These are phyloP conservation scores for Pterophyllum scalare DNA, from an alignment of 2,113 vertebrate genomes.

Conservation along the genomic window DNA sequence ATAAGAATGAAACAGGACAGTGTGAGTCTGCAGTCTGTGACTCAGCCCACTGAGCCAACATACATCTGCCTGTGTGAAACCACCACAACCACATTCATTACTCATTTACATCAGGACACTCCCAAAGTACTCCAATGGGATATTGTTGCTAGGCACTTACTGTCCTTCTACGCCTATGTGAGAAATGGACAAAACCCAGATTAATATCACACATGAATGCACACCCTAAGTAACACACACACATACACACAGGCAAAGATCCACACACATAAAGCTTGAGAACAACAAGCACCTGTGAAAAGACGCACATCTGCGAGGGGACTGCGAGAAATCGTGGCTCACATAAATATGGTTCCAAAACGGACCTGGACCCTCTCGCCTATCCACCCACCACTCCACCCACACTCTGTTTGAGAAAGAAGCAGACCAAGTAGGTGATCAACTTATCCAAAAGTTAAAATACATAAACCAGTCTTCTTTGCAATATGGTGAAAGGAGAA, in stretches of 20 bases:
- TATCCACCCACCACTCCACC: conserved; percentile 50
- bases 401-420: conserved; percentile 35
- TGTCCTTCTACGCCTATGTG: conserved; percentile 58
- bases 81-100: conserved; percentile 36
- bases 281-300: conserved; percentile 67
- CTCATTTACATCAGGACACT: conserved; percentile 39
- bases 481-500: neutral
- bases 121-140: conserved; percentile 23
- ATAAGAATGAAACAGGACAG: conserved; percentile 17
- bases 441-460: conserved; percentile 30
- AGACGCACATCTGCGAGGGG: conserved; percentile 63
- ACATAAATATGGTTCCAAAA: conserved; percentile 8
- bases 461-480: conserved; percentile 14
- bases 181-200: conserved; percentile 59
- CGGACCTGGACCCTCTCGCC: conserved; percentile 14
- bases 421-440: conserved; percentile 2
- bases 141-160: conserved; percentile 40
- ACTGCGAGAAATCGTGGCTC: conserved; percentile 37
- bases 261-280: conserved; percentile 10
- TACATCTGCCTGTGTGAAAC: conserved; percentile 50
- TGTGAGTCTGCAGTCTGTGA: conserved; percentile 41
- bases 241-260: neutral
- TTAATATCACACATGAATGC: conserved; percentile 46
- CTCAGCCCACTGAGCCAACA: conserved; percentile 39
- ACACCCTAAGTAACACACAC: neutral